Base-by-base conservation (phyloP, 2,113 vertebrate genomes). In the Suncus etruscus region DNA sequence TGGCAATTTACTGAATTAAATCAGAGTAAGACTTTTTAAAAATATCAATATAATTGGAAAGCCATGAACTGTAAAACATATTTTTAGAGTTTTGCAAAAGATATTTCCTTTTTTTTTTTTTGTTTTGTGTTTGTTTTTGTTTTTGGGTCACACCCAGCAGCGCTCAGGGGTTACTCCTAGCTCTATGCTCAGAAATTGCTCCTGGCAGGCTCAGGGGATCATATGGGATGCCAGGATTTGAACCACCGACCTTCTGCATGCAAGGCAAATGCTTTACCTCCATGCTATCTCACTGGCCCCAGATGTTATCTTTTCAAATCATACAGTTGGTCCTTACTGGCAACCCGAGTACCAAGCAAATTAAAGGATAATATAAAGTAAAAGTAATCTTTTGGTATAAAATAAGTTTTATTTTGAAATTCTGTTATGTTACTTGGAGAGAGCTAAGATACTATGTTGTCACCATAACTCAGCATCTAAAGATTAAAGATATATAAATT, bases 81-180 rank as follows among this genome's bases (percentile, higher is more conserved):
- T 65, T 87, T 92, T 88, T 66, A 61, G n/a, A 89, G 54, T 45
- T 79, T 83, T 45, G 14, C n/a, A 75, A 32, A 73, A 83, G n/a
- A 65, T 54, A 27, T 39, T 39, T 3, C 5, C 39, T 39, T 39
- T 39, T 39, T 5, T 39, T 39, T 39, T 39, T 39, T 39, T 39
- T 39, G 3, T 39, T 39, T 39, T 39, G 5, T 39, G n/a, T n/a
- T n/a, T n/a, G n/a, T 39, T 39, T 39, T 39, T 39, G 39, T 39
- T 39, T 39, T 39, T 39, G 39, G 39, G 39, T 39, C 39, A 39
- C 39, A 39, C 39, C 39, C 39, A 39, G 39, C 39, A 39, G 39
- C 39, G 39, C 39, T 39, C 39, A 39, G 39, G 39, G 39, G 39
- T 39, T 39, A 39, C 39, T 39, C 39, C 39, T 39, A 5, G 39